Conservation (phyloP, 2,797 vertebrate species). For the Nannoperca obscura region DNA sequence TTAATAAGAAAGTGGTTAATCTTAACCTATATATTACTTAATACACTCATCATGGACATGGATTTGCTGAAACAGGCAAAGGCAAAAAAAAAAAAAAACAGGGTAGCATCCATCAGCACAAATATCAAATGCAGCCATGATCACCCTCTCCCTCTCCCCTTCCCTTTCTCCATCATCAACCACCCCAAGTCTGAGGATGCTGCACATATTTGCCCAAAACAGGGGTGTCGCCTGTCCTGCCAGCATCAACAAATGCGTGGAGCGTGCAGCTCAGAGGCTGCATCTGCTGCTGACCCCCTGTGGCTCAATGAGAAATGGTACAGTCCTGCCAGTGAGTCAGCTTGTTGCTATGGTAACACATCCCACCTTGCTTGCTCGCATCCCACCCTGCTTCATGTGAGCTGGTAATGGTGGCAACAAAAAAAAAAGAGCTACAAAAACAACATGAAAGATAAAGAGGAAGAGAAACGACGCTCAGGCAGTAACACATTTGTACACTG, state of each 20-base stretch:
- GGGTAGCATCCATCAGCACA: constrained; percentile 37
- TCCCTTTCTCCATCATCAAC: constrained; percentile 62
- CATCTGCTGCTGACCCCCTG: constrained; percentile 76
- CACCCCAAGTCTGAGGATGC: constrained; percentile 46
- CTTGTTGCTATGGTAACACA: constrained; percentile 87
- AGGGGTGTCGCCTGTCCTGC: constrained; percentile 70
- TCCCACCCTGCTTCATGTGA: constrained; percentile 74
- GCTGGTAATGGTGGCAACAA: constrained; percentile 53
- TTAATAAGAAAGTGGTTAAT: not conserved
- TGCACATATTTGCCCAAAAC: constrained; percentile 39
- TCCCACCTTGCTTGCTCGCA: constrained; percentile 74
- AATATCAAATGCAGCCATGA: constrained; percentile 52
- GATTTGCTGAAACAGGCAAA: not conserved
- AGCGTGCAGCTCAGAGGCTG: constrained; percentile 40
- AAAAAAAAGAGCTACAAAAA: constrained; percentile 58
- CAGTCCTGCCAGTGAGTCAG: constrained; percentile 84
- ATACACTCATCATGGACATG: not conserved
- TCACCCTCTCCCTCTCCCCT: constrained; percentile 13
- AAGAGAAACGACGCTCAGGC: not conserved
- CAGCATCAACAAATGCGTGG: constrained; percentile 17
- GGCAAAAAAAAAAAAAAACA: constrained; percentile 23
- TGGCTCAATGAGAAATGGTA: constrained; percentile 78
- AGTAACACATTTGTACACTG: not conserved
- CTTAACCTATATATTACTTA: not conserved
- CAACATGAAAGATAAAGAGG: constrained; percentile 41